Conservation (phyloP, 2,113 vertebrate genomes). For the zebrafish (Danio rerio) region GRCz12tu NC_133200.1:8320001-8320500, state of each 20-base stretch:
- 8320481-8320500: no score
- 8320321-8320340: slow-evolving; percentile 91
- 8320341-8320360: slow-evolving; percentile 93
- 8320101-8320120: slow-evolving; percentile 99
- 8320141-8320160: slow-evolving; percentile 89
- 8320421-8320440: no score
- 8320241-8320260: slow-evolving; percentile 88
- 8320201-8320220: slow-evolving; percentile 87
- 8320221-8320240: slow-evolving; percentile 87
- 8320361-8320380: slow-evolving; percentile 87
- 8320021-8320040: no score
- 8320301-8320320: slow-evolving; percentile 91
- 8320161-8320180: slow-evolving; percentile 93
- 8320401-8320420: no score
- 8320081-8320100: slow-evolving; percentile 94
- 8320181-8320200: slow-evolving; percentile 90
- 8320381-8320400: not conserved
- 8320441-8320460: no score
- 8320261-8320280: slow-evolving; percentile 88
- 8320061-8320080: not conserved
- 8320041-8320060: no score
- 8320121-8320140: slow-evolving; percentile 95
- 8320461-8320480: no score
- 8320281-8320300: slow-evolving; percentile 84
- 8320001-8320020: no score